Evolutionary conservation across 2,113 vertebrate species (phyloP), one percentile per base, ranked within the genome.

Genomic region (Anarhynchus alexandrinus): DNA sequence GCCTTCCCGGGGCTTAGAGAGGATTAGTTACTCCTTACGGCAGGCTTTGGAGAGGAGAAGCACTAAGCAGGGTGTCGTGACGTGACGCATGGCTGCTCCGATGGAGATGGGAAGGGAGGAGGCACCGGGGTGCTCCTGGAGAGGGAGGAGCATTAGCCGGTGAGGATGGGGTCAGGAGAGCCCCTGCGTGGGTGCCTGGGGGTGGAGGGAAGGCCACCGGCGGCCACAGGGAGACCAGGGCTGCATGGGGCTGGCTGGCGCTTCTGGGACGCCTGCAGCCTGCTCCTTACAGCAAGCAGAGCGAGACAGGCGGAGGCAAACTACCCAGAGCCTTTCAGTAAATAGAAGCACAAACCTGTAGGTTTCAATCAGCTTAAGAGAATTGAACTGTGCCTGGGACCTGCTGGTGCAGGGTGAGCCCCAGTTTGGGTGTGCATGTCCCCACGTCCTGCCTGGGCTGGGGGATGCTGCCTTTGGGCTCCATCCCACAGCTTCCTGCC

Each of bases 21-120:
- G 81, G 93, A 94, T 95, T 95, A 95, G 66, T 59, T 73, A 62
- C 78, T 93, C 71, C 85, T 94, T 88, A 80, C 3, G 0, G n/a
- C 52, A 22, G 15, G 91, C 94, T 94, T 95, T 80, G 67, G 81
- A 70, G 83, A 67, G 88, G 79, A 96, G 91, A 91, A 85, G 86
- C 36, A 12, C 76, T 87, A 77, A 91, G 85, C 45, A 49, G 74
- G 38, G 15, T 17, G 18, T 3, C 2, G 5, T 91, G 94, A 3
- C 2, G 6, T 91, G 93, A 3, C 2, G 6, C 90, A 91, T 3
- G 69, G 51, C 49, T 81, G 62, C 66, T 62, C 15, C 9, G 54
- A 38, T 69, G 45, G 43, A 42, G 54, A 16, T 65, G 43, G 20
- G 66, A 43, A 84, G 57, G 69, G 66, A 89, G 72, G 67, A 77